A percentile compares a stretch with the other conserved stretches of the same genome.
Evolutionary conservation across 2,888 invertebrate species (phyloP).

Genomic region (Meloe dianella): DNA sequence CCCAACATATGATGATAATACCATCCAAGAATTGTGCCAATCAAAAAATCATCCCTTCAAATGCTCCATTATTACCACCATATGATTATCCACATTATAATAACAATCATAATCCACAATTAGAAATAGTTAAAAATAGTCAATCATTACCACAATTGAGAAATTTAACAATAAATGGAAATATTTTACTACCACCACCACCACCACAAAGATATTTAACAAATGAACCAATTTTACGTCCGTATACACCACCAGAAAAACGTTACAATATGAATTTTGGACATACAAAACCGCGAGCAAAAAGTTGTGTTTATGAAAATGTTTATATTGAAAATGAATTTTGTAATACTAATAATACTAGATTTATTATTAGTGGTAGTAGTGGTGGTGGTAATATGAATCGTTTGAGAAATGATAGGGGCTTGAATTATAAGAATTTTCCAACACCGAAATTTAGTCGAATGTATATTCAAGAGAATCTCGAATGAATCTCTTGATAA

Average conservation of each 20-base stretch:
- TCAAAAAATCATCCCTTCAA: constrained; percentile 53
- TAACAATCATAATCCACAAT: constrained; percentile 29
- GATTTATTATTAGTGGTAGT: constrained; percentile 11
- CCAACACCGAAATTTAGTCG: constrained; percentile 57
- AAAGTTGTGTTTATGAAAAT: constrained; percentile 57
- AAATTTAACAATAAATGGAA: constrained; percentile 13
- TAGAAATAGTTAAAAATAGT: constrained; percentile 47
- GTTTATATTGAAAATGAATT: constrained; percentile 49
- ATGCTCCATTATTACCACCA: constrained; percentile 42
- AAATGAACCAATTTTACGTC: constrained; percentile 35
- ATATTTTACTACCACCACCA: background rate
- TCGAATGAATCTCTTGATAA: constrained; percentile 34
- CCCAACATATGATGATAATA: constrained; percentile 49
- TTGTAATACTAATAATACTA: constrained; percentile 42
- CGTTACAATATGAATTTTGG: constrained; percentile 55
- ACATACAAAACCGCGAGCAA: constrained; percentile 44
- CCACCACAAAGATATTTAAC: constrained; percentile 11
- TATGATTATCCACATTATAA: constrained; percentile 35
- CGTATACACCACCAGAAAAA: constrained; percentile 55
- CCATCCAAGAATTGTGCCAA: constrained; percentile 57
- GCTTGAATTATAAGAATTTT: constrained; percentile 49
- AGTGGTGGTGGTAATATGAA: background rate
- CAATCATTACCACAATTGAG: constrained; percentile 49
- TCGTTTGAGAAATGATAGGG: constrained; percentile 42
- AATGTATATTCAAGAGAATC: constrained; percentile 56